Conservation (phyloP, 2,797 vertebrate species). For the Mus minutoides region DNA sequence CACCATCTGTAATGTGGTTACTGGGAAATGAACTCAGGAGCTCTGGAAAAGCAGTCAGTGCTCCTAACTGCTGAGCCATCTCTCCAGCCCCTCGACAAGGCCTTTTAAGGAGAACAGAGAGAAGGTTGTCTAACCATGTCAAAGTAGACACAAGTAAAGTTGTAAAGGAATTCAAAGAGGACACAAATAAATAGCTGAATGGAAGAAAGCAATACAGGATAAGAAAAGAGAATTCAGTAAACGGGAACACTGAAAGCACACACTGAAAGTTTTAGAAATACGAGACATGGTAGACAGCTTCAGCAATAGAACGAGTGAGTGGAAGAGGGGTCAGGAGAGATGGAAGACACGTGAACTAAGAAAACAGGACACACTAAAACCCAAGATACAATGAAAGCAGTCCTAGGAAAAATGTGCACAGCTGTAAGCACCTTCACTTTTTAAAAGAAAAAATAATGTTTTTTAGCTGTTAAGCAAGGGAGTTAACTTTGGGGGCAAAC, state of each 20-base stretch:
- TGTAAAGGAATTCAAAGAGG: not conserved
- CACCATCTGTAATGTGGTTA: not conserved
- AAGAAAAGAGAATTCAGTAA: not conserved
- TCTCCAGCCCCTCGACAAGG: not conserved
- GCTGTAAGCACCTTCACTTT: not conserved
- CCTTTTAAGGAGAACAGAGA: not conserved
- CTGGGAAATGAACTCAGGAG: not conserved
- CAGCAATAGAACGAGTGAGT: not conserved
- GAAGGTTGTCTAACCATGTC: not conserved
- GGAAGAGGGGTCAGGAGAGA: not conserved
- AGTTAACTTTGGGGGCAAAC: not conserved
- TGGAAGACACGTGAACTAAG: no score
- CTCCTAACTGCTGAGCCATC: not conserved
- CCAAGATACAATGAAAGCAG: not conserved
- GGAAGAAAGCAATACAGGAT: no score
- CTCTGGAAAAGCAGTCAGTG: not conserved
- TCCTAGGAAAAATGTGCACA: not conserved
- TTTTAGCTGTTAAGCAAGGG: not conserved
- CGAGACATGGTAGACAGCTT: no score
- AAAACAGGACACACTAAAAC: not conserved
- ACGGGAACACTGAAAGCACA: not conserved
- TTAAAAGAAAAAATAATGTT: no score
- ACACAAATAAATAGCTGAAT: not conserved
- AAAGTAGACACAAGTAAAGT: not conserved
- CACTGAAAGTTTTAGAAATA: not conserved